These are phyloP conservation scores for Chironomus striatipennis DNA, from an alignment of 1,140 invertebrate species.

Conservation along the genomic window DNA sequence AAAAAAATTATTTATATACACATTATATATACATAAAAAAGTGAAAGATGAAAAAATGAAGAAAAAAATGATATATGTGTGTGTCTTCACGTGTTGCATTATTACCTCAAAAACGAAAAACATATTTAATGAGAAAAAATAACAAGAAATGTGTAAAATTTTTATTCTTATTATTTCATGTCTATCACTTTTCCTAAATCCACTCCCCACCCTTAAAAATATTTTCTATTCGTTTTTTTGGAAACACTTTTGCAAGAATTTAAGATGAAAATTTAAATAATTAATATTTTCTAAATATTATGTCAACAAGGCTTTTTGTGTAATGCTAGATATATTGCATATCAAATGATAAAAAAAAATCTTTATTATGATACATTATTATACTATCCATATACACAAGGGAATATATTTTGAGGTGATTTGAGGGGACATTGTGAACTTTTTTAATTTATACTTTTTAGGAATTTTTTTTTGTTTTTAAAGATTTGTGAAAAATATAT, in stretches of 20 bases:
- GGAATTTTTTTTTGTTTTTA: too few relatives aligned
- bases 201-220: too few relatives aligned
- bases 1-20: conserved; percentile 18
- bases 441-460: too few relatives aligned
- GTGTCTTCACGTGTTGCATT: conserved; percentile 23
- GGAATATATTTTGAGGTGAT: not conserved
- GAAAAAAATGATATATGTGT: conserved; percentile 18
- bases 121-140: conserved; percentile 14
- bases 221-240: too few relatives aligned
- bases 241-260: too few relatives aligned
- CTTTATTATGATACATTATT: not conserved
- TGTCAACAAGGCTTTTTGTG: conserved; percentile 1
- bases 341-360: not conserved
- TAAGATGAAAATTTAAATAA: not conserved
- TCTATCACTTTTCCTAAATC: too few relatives aligned
- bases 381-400: not conserved
- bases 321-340: conserved; percentile 8
- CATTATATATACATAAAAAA: conserved; percentile 22
- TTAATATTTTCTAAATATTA: conserved; percentile 9
- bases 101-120: conserved; percentile 17
- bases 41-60: not conserved
- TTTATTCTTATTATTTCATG: too few relatives aligned
- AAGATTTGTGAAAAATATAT: too few relatives aligned
- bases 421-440: too few relatives aligned
- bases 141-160: not conserved